Conservation (phyloP, 2,888 invertebrate species). For the Zygogramma bicolorata region DNA sequence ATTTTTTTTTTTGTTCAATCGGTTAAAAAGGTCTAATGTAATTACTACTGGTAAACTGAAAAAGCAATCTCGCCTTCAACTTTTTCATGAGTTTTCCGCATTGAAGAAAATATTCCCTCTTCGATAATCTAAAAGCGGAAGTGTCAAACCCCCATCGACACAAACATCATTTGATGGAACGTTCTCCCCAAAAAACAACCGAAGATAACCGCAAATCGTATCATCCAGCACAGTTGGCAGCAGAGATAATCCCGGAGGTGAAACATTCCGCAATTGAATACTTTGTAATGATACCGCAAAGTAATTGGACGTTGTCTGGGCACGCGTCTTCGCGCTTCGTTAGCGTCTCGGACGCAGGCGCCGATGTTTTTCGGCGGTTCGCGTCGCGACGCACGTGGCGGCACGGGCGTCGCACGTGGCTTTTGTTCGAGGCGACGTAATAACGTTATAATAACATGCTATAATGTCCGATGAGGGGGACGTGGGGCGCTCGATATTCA, state of each 20-base stretch:
- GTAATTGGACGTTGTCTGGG: conserved; percentile 65
- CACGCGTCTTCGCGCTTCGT: conserved; percentile 64
- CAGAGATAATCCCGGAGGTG: conserved; percentile 30
- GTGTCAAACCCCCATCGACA: no score
- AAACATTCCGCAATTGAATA: conserved; percentile 54
- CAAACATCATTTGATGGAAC: background rate
- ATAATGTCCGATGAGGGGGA: conserved; percentile 33
- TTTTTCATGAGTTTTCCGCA: no score
- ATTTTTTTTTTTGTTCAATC: no score
- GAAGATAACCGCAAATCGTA: background rate
- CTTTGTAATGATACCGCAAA: conserved; percentile 65
- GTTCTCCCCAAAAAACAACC: background rate
- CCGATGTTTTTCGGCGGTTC: conserved; percentile 56
- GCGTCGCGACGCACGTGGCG: conserved; percentile 52
- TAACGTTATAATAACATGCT: conserved; percentile 57
- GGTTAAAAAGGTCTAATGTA: no score
- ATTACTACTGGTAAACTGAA: no score
- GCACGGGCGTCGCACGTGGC: conserved; percentile 49
- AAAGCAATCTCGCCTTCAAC: no score
- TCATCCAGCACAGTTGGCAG: background rate
- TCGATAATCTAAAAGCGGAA: no score
- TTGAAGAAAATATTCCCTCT: no score
- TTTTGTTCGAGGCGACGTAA: conserved; percentile 53
- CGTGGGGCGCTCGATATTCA: background rate
- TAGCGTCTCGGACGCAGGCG: conserved; percentile 54